phyloP scores from a whole-genome alignment of 2,797 vertebrate genomes.

The Pipistrellus pipistrellus region DNA sequence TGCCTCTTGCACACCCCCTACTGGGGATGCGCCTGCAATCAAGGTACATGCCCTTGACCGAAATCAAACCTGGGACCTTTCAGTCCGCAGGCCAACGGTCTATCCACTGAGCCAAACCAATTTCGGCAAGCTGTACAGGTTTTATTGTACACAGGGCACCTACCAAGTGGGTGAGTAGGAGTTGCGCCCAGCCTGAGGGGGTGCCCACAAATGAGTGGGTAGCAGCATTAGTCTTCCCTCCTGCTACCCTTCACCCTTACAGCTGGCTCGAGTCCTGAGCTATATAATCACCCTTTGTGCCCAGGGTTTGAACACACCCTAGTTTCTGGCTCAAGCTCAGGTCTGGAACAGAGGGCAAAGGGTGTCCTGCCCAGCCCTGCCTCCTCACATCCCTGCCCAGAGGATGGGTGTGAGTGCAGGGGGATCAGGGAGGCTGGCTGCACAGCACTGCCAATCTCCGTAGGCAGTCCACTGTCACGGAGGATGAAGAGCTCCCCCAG shows the following conservation, averaged over 20 bases:
- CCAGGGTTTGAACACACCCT: background rate
- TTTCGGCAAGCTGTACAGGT: background rate
- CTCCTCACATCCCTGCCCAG: background rate
- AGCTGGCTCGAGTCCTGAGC: background rate
- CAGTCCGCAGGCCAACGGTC: too few relatives aligned
- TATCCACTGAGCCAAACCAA: too few relatives aligned
- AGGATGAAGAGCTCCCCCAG: background rate
- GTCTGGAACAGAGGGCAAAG: conserved; percentile 16
- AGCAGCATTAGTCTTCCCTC: background rate
- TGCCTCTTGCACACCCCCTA: too few relatives aligned
- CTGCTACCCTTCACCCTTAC: too few relatives aligned
- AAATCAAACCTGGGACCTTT: too few relatives aligned
- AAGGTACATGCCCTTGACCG: too few relatives aligned
- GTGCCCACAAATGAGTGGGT: background rate
- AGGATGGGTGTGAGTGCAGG: background rate
- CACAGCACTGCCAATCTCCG: too few relatives aligned
- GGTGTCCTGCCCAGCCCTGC: background rate
- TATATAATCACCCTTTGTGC: background rate
- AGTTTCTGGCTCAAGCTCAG: background rate
- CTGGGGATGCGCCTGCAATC: too few relatives aligned
- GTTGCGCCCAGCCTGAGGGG: background rate
- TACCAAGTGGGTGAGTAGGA: background rate
- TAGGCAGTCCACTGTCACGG: background rate
- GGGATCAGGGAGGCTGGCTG: too few relatives aligned
- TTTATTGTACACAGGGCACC: background rate